A percentile compares a stretch with the other conserved stretches of the same genome.
Evolutionary conservation across 1,140 invertebrate species (phyloP).

Genomic region (Cherax quadricarinatus): DNA sequence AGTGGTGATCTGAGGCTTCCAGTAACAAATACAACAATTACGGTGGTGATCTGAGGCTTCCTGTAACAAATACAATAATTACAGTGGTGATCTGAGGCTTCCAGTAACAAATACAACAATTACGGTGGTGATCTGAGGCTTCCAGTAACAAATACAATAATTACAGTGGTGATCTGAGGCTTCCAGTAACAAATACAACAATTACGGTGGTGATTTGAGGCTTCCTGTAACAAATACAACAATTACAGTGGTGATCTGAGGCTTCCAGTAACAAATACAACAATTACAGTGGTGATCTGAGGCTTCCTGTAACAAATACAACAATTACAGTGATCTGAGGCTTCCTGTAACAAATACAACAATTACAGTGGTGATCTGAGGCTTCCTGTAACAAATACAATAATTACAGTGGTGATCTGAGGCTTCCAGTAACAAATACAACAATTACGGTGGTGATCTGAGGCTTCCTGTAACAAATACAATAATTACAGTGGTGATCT

Average conservation of each 20-base stretch:
- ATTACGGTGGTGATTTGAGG: slow-evolving; percentile 65
- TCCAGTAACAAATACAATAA: neutral
- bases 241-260: slow-evolving; percentile 65
- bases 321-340: slow-evolving; percentile 86
- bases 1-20: no score
- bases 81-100: no score
- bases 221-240: slow-evolving; percentile 52
- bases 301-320: slow-evolving; percentile 78
- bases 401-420: neutral
- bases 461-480: neutral
- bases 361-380: no score
- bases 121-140: no score
- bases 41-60: no score
- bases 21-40: no score
- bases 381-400: neutral
- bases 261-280: slow-evolving; percentile 51
- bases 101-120: no score
- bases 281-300: slow-evolving; percentile 62
- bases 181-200: slow-evolving; percentile 16
- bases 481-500: no score
- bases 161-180: no score
- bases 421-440: neutral
- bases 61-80: no score
- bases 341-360: no score
- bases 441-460: neutral